Percentiles rank a stretch among this genome's conserved stretches.
Conservation (phyloP, 35 echinoderm and acorn worm genomes). For the Apostichopus japonicus region DNA sequence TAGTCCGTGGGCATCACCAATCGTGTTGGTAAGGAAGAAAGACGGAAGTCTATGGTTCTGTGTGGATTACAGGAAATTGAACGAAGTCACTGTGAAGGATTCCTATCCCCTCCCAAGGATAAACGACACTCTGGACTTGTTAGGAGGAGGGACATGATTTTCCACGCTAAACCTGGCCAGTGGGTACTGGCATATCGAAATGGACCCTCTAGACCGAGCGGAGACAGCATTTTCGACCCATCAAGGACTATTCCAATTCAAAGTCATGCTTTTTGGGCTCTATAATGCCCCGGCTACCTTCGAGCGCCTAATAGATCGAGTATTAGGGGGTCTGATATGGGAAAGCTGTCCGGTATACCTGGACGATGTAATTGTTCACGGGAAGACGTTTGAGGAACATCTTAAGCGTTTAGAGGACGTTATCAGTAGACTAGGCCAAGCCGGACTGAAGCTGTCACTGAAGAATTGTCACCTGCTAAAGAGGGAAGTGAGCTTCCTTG, state of each 20-base stretch:
- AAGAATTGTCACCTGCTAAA: too few relatives aligned
- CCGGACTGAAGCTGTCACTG: slow-evolving; percentile 38
- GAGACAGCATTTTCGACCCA: slow-evolving; percentile 70
- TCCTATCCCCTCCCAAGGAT: slow-evolving; percentile 57
- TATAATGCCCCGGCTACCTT: slow-evolving; percentile 52
- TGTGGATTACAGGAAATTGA: too few relatives aligned
- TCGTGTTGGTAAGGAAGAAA: not conserved
- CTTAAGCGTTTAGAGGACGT: slow-evolving; percentile 37
- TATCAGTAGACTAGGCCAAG: not conserved
- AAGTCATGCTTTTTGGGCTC: slow-evolving; percentile 57
- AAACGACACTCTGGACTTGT: slow-evolving; percentile 22
- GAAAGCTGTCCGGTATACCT: slow-evolving; percentile 53
- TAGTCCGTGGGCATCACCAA: too few relatives aligned
- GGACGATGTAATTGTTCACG: slow-evolving; percentile 57
- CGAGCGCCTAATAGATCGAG: slow-evolving; percentile 50
- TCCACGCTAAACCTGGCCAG: slow-evolving; percentile 19
- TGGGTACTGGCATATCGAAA: slow-evolving; percentile 77
- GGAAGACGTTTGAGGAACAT: slow-evolving; percentile 43
- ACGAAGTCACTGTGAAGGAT: too few relatives aligned
- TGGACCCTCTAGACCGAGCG: not conserved
- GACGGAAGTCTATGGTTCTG: not conserved
- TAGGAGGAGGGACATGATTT: slow-evolving; percentile 22
- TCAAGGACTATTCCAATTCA: slow-evolving; percentile 59
- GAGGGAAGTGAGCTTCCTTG: too few relatives aligned
- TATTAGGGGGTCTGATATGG: slow-evolving; percentile 48